Evolutionary conservation across 1,140 invertebrate genomes (phyloP).

Genomic region (Neelides sp.): DNA sequence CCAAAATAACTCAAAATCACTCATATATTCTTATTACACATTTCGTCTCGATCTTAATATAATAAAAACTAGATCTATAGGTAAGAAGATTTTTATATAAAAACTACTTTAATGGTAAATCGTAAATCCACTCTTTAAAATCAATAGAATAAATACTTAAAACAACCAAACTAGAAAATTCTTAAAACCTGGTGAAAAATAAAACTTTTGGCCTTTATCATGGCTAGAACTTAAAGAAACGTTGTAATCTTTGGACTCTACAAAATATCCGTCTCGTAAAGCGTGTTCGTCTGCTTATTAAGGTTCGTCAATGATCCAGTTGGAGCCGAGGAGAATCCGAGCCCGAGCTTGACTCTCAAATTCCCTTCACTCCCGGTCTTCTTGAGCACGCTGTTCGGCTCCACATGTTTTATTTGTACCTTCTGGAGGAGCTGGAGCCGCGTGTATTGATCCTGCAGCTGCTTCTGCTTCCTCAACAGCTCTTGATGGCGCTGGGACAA

Average conservation of each 20-base stretch:
- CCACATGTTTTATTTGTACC: slow-evolving; percentile 42
- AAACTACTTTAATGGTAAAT: too few relatives aligned
- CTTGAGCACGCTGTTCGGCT: slow-evolving; percentile 45
- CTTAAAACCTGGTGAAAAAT: too few relatives aligned
- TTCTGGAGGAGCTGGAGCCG: slow-evolving; percentile 70
- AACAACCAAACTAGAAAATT: too few relatives aligned
- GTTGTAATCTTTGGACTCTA: slow-evolving; percentile 27
- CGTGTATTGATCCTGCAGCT: slow-evolving; percentile 76
- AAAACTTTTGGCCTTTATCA: too few relatives aligned
- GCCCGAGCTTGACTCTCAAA: slow-evolving; percentile 66
- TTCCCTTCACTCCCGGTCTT: slow-evolving; percentile 83
- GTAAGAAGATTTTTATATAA: too few relatives aligned
- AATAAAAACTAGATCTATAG: too few relatives aligned
- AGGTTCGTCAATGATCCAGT: slow-evolving; percentile 46
- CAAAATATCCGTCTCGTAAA: slow-evolving; percentile 80
- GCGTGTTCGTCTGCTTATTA: slow-evolving; percentile 39
- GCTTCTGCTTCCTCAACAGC: slow-evolving; percentile 66
- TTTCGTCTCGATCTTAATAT: too few relatives aligned
- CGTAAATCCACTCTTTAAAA: too few relatives aligned
- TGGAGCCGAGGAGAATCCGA: slow-evolving; percentile 41
- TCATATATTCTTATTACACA: too few relatives aligned
- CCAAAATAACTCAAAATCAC: too few relatives aligned
- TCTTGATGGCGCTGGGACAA: slow-evolving; percentile 75
- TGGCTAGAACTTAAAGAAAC: too few relatives aligned
- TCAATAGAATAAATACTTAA: too few relatives aligned